phyloP scores from a whole-genome alignment of 2,797 vertebrate genomes.

The Apogon talboti region DNA sequence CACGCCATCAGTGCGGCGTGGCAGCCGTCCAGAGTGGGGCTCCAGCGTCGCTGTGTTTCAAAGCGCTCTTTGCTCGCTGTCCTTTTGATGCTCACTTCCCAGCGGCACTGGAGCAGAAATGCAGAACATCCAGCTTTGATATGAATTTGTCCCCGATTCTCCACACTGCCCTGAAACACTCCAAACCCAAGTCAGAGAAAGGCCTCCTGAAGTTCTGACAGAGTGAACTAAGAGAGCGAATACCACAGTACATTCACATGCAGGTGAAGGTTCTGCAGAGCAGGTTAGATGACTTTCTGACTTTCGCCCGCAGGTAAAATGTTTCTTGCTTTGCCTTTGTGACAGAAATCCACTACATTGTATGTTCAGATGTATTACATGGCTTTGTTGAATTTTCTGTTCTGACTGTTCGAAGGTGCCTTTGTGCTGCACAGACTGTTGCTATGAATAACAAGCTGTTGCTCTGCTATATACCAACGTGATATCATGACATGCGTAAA shows the following conservation, averaged over 20 bases:
- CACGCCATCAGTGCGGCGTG: conserved; percentile 57
- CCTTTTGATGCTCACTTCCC: conserved; percentile 70
- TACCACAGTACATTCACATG: background rate
- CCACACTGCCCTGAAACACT: conserved; percentile 37
- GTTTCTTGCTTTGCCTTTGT: too few species aligned
- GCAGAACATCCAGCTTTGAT: conserved; percentile 66
- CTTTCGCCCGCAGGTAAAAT: background rate
- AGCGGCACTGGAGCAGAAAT: conserved; percentile 67
- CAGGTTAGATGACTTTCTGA: conserved; percentile 13
- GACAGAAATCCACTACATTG: too few species aligned
- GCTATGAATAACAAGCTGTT: too few species aligned
- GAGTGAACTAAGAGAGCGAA: background rate
- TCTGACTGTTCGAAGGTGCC: too few species aligned
- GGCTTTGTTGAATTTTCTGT: too few species aligned
- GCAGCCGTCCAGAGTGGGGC: conserved; percentile 74
- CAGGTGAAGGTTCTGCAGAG: conserved; percentile 6
- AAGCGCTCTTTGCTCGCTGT: conserved; percentile 73
- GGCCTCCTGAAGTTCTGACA: background rate
- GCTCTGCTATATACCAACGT: too few species aligned
- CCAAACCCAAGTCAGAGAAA: background rate
- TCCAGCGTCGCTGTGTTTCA: conserved; percentile 74
- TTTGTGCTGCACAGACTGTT: too few species aligned
- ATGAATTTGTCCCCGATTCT: conserved; percentile 70
- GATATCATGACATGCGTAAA: too few species aligned
- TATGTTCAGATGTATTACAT: too few species aligned